These are phyloP conservation scores for Metacarcinus magister DNA, from an alignment of 2,888 invertebrate species.

Conservation along the genomic window DNA sequence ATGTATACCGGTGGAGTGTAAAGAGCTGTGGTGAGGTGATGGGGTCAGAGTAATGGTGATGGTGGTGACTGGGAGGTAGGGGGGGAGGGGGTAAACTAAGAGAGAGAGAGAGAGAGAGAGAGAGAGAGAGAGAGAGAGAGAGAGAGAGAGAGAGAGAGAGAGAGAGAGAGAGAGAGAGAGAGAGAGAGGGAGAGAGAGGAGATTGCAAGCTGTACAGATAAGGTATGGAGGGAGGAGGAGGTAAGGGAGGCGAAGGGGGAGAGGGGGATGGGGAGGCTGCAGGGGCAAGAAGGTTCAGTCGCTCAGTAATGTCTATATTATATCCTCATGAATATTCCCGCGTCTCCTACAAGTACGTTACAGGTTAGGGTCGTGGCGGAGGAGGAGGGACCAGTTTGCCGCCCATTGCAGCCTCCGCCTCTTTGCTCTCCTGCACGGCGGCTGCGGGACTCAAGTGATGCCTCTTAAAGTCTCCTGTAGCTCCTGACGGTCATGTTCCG, in stretches of 20 bases:
- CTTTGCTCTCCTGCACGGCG: constrained; percentile 3
- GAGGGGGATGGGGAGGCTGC: constrained; percentile 12
- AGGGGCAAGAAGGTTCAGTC: constrained; percentile 31
- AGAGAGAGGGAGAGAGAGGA: not conserved
- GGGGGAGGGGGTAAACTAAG: not conserved
- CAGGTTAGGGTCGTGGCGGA: not conserved
- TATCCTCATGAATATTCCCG: constrained; percentile 60
- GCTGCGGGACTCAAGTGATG: not conserved
- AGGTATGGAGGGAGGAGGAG: not conserved
- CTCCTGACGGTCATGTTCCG: constrained; percentile 50
- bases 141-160: not conserved
- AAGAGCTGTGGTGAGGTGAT: not conserved
- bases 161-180: not conserved
- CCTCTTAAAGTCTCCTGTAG: constrained; percentile 58
- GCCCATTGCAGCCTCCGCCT: not conserved
- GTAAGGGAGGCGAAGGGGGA: not conserved
- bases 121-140: not conserved
- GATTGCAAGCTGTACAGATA: not conserved
- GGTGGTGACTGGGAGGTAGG: not conserved
- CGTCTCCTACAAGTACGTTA: constrained; percentile 54
- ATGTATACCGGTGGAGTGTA: not conserved
- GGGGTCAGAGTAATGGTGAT: not conserved
- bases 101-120: not conserved
- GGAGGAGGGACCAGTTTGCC: constrained; percentile 46
- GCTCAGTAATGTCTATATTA: constrained; percentile 69